Conservation (phyloP, 2,113 vertebrate species). For the Chamaea fasciata region DNA sequence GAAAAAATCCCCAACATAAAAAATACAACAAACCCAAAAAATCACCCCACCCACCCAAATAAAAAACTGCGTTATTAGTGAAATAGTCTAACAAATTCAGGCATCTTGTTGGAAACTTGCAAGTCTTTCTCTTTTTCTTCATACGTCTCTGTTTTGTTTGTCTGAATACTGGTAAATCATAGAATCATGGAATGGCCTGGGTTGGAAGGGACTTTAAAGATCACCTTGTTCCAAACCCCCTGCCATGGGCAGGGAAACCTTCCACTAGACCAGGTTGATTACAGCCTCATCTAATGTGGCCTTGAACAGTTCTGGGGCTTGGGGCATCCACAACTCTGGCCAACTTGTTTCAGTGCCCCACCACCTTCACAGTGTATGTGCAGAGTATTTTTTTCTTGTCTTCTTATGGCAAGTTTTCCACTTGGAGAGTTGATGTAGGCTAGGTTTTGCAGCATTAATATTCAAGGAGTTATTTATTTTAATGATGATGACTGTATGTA, state of each 20-base stretch:
- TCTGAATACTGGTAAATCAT: not conserved
- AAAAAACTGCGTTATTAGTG: not conserved
- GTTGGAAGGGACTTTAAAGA: not conserved
- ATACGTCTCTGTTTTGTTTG: not conserved
- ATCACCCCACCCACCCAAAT: rapidly evolving
- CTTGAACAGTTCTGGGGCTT: not conserved
- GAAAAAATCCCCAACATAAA: not conserved
- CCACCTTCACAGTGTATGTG: not conserved
- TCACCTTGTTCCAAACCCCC: not conserved
- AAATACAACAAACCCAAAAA: not conserved
- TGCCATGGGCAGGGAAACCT: not conserved
- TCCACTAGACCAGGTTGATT: not conserved
- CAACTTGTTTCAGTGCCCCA: no score
- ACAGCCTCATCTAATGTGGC: not conserved
- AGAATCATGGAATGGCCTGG: not conserved
- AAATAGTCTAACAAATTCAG: not conserved
- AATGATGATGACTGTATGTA: not conserved
- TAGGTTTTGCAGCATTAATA: not conserved
- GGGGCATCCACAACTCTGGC: not conserved
- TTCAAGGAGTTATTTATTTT: not conserved
- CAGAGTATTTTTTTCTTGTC: not conserved
- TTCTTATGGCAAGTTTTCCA: not conserved
- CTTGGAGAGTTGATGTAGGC: not conserved
- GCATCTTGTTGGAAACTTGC: not conserved
- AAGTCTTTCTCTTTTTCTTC: not conserved